Conservation (phyloP, 2,888 invertebrate genomes). For the Tetranychus piercei region DNA sequence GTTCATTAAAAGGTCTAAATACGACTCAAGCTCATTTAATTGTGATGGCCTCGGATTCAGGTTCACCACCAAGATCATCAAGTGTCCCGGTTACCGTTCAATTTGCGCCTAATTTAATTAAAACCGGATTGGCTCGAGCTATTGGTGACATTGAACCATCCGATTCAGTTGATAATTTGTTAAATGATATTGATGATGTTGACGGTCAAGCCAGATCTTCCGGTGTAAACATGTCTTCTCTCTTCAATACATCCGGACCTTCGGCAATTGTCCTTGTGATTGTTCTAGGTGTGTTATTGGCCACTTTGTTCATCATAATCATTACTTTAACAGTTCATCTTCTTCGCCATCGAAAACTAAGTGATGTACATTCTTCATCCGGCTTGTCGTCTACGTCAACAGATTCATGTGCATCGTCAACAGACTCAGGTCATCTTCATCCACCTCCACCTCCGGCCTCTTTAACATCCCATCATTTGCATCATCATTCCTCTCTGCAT, state of each 20-base stretch:
- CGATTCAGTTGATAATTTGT: background rate
- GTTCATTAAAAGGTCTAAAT: conserved; percentile 33
- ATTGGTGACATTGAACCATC: conserved; percentile 7
- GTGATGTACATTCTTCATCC: conserved; percentile 14
- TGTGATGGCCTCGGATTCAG: conserved; percentile 65
- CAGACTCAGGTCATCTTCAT: background rate
- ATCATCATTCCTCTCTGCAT: background rate
- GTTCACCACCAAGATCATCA: conserved; percentile 57
- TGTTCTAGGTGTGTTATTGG: conserved; percentile 51
- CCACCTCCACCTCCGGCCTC: background rate
- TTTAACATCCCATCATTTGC: background rate
- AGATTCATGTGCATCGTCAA: conserved; percentile 10
- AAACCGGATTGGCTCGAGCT: conserved; percentile 15
- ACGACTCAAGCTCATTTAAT: conserved; percentile 49
- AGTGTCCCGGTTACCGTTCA: conserved; percentile 27
- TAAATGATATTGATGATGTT: background rate
- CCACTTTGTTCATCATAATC: conserved; percentile 53
- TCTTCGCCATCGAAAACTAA: conserved; percentile 23
- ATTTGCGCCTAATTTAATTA: conserved; percentile 22
- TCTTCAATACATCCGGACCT: conserved; percentile 23
- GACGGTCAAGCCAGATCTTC: background rate
- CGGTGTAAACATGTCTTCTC: conserved; percentile 3
- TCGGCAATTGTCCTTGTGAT: conserved; percentile 39
- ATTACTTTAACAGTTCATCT: conserved; percentile 56
- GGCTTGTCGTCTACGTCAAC: conserved; percentile 28